Evolutionary conservation across 2,797 vertebrate genomes (phyloP).

Genomic region (Hozukius guyotensis): DNA sequence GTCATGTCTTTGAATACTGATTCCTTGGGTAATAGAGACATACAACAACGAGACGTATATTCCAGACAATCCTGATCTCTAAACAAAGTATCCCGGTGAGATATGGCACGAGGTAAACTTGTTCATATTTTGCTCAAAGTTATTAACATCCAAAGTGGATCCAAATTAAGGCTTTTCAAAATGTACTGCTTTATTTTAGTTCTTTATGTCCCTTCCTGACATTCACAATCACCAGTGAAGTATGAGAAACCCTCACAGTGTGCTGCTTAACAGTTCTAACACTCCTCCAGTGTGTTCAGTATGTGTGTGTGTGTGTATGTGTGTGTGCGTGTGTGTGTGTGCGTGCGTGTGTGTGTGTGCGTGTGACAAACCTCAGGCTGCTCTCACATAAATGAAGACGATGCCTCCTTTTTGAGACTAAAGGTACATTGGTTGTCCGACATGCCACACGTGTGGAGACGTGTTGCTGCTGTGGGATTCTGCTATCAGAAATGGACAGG

Average conservation of each 20-base stretch:
- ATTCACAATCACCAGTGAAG: background rate
- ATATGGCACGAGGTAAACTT: too few relatives aligned
- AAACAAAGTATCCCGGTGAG: too few relatives aligned
- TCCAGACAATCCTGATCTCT: too few relatives aligned
- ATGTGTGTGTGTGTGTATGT: too few relatives aligned
- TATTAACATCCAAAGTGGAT: too few relatives aligned
- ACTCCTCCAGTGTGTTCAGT: background rate
- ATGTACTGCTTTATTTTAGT: background rate
- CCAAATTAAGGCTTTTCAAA: too few relatives aligned
- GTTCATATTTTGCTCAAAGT: too few relatives aligned
- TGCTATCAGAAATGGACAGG: conserved; percentile 30
- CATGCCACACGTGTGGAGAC: background rate
- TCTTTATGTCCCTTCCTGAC: background rate
- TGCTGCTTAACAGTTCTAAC: too few relatives aligned
- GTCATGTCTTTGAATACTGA: background rate
- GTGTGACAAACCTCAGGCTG: too few relatives aligned
- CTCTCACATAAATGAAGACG: background rate
- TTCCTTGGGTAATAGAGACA: too few relatives aligned
- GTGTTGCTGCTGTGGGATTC: conserved; percentile 7
- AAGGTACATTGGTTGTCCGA: background rate
- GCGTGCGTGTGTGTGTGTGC: background rate
- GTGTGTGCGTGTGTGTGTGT: background rate
- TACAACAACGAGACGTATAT: too few relatives aligned
- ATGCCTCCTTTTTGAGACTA: background rate
- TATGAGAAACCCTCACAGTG: background rate